Base-by-base conservation (phyloP, 2,797 vertebrate genomes). In the Melanotaenia maccullochi region DNA sequence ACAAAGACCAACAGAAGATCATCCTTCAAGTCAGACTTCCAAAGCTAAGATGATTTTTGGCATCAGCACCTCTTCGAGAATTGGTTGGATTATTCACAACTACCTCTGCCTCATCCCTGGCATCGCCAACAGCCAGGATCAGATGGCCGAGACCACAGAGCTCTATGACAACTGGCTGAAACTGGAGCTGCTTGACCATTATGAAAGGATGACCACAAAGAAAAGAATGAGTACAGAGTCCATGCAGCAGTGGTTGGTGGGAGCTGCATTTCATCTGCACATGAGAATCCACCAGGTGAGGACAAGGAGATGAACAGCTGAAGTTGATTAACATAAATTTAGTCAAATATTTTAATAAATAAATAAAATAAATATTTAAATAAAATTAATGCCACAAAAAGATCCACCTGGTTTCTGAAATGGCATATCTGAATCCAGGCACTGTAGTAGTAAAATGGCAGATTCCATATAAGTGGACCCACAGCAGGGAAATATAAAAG, bases 201-300 rank as follows among this genome's bases (percentile, higher is more conserved):
- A 69, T 5, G 81, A 84, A 51, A 85, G 92, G 68, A 93, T 93
- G 91, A 91, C 76, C 65, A 87, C 20, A 0, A 93, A 87, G 84
- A 93, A 92, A 84, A 90, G 92, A 32, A 93, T 93, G 92, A 87
- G 90, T 5, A 74, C 92, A 1, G 74, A 4, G 33, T 83, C 92
- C 36, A 89, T 93, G 91, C 88, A 83, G 73, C 88, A 93, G 75
- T 93, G 92, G 92, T 4, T 91, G 81, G 68, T 71, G 0, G 92
- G 92, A 63, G 90, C 91, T 49, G 90, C 87, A 0, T 20, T 93
- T 74, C 92, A 93, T 33, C 83, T 93, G 20, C 92, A 93, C 71
- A 42, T 91, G 24, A 90, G 91, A 61, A 89, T 93, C 52, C 92
- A 93, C 40, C 92, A 93, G 90, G 92, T 92, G 2, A 76, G 78